phyloP scores from a whole-genome alignment of 2,888 invertebrate species.

The Rhaphigaster nebulosa region DNA sequence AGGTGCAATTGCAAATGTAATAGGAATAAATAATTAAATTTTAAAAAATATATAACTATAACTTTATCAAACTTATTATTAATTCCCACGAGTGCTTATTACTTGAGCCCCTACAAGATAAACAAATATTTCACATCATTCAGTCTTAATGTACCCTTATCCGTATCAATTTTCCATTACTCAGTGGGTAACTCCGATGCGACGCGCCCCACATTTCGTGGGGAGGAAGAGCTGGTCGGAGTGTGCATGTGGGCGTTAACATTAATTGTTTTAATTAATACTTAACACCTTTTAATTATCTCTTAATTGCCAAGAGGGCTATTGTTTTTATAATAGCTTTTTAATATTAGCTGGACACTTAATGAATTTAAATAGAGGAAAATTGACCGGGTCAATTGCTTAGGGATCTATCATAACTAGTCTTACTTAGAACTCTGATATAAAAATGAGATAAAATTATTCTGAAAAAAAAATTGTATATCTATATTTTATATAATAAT shows the following conservation, averaged over 20 bases:
- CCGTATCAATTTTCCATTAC: neutral
- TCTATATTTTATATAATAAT: too few species aligned
- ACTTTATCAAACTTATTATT: too few species aligned
- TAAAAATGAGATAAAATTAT: too few species aligned
- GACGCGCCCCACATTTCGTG: neutral
- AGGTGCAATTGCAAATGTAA: too few species aligned
- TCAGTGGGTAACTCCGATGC: neutral
- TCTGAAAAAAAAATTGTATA: too few species aligned
- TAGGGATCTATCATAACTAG: neutral
- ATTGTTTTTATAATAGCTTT: conserved; percentile 21
- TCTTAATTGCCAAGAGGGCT: neutral
- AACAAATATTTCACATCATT: neutral
- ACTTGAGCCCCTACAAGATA: neutral
- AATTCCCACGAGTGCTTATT: neutral
- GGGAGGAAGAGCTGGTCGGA: neutral
- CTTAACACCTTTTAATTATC: conserved; percentile 9
- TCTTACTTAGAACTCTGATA: too few species aligned
- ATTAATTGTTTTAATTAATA: conserved; percentile 6
- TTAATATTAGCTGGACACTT: neutral
- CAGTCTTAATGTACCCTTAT: neutral
- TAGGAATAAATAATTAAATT: too few species aligned
- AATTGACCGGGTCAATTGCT: neutral
- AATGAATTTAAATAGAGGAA: neutral
- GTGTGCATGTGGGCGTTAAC: neutral
- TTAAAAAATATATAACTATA: too few species aligned